These are phyloP conservation scores for Troides aeacus DNA, from an alignment of 2,888 invertebrate genomes.

Conservation along the genomic window DNA sequence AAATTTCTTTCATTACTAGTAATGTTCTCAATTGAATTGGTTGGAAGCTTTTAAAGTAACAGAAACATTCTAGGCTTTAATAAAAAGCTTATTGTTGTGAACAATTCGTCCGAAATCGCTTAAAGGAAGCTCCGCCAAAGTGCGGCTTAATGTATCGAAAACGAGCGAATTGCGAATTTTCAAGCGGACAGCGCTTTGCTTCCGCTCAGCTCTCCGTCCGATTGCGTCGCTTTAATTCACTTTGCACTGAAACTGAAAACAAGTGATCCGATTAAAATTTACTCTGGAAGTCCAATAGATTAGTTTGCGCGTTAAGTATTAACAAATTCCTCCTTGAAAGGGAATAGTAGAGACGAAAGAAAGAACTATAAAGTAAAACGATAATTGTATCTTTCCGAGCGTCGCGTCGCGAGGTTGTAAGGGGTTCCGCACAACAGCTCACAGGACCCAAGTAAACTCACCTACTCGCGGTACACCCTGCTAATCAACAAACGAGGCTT, in stretches of 20 bases:
- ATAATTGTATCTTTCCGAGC: too few species aligned
- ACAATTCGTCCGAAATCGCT: neutral
- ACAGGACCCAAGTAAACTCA: too few species aligned
- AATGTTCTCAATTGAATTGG: neutral
- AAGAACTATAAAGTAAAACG: too few species aligned
- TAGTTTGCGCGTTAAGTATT: too few species aligned
- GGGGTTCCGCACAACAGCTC: too few species aligned
- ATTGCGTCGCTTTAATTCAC: neutral
- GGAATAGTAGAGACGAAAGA: too few species aligned
- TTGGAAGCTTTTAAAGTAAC: neutral
- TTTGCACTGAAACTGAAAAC: constrained; percentile 1
- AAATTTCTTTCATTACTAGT: too few species aligned
- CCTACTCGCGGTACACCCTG: too few species aligned
- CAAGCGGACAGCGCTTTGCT: neutral
- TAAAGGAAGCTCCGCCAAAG: neutral
- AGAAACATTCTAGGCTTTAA: neutral
- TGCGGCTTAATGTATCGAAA: constrained; percentile 5
- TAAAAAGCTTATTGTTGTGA: neutral
- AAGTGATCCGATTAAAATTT: neutral
- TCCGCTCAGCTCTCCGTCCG: neutral
- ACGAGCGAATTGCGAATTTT: constrained; percentile 3
- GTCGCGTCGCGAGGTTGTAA: neutral
- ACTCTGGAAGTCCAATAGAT: too few species aligned
- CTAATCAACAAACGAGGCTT: too few species aligned
- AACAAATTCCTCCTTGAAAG: too few species aligned